Evolutionary conservation across 2,113 vertebrate species (phyloP).

Genomic region (Cynoglossus semilaevis): DNA sequence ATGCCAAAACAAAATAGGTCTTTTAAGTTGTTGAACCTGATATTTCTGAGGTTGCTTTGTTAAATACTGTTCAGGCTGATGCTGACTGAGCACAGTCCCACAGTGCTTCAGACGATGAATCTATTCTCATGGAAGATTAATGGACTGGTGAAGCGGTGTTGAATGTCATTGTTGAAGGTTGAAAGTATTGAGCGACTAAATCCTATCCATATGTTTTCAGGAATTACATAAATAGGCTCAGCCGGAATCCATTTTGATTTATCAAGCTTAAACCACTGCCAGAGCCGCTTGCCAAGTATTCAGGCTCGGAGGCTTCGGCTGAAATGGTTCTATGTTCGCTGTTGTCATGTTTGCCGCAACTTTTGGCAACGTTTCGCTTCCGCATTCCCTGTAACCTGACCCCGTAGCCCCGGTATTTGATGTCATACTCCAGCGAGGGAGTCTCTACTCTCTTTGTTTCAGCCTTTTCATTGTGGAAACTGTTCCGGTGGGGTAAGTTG

Average conservation of each 20-base stretch:
- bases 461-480: constrained; percentile 65
- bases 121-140: constrained; percentile 75
- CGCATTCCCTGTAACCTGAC: constrained; percentile 53
- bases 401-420: constrained; percentile 60
- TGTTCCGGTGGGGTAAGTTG: constrained; percentile 76
- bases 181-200: constrained; percentile 72
- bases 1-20: constrained; percentile 21
- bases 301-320: constrained; percentile 64
- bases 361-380: constrained; percentile 55
- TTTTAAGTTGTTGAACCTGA: constrained; percentile 59
- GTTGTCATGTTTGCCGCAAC: constrained; percentile 34
- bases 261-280: constrained; percentile 71
- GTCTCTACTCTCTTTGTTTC: constrained; percentile 71
- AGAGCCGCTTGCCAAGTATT: constrained; percentile 70
- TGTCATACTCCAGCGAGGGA: constrained; percentile 60
- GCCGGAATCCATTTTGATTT: constrained; percentile 75
- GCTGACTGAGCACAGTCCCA: constrained; percentile 58
- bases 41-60: constrained; percentile 51
- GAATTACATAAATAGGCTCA: constrained; percentile 78
- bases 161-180: constrained; percentile 77
- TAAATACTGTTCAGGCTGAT: constrained; percentile 54
- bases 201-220: constrained; percentile 77
- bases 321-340: constrained; percentile 66
- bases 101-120: constrained; percentile 66
- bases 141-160: constrained; percentile 71